Conservation (phyloP, 2,797 vertebrate genomes). For the Characodon lateralis region DNA sequence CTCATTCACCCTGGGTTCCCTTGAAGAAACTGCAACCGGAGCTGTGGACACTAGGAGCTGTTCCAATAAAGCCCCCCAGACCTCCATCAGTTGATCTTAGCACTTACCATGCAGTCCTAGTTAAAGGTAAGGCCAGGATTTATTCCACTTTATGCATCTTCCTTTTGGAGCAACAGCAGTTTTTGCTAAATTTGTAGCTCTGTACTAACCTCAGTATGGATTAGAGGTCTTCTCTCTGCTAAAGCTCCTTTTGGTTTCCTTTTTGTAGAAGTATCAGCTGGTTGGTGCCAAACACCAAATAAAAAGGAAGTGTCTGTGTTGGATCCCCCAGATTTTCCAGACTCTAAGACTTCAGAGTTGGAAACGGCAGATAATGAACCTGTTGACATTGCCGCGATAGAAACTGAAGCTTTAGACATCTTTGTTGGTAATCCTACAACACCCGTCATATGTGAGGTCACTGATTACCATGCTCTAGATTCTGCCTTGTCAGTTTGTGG, state of each 20-base stretch:
- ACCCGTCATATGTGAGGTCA: conserved; percentile 2
- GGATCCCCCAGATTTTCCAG: conserved; percentile 68
- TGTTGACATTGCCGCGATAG: conserved; percentile 60
- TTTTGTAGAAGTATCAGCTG: conserved; percentile 50
- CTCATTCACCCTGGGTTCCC: conserved; percentile 18
- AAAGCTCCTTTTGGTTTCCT: conserved; percentile 28
- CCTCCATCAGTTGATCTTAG: conserved; percentile 74
- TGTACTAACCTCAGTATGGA: conserved; percentile 12
- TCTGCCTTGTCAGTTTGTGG: conserved; percentile 24
- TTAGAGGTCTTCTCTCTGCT: conserved; percentile 38
- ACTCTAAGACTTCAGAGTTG: conserved; percentile 67
- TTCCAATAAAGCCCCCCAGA: conserved; percentile 71
- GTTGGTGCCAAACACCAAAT: conserved; percentile 5
- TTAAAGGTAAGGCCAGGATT: conserved; percentile 24
- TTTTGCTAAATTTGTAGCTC: conserved; percentile 22
- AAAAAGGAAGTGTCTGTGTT: conserved; percentile 41
- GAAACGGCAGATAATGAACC: conserved; percentile 42
- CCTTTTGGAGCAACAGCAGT: conserved; percentile 8
- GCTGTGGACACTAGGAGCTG: conserved; percentile 38
- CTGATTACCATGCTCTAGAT: conserved; percentile 23
- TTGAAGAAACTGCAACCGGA: conserved; percentile 65
- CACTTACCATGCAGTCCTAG: conserved; percentile 18
- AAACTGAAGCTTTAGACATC: conserved; percentile 58
- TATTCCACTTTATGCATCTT: neutral
- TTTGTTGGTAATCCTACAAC: conserved; percentile 28